Percentiles rank a stretch among this genome's conserved stretches.
phyloP scores from a whole-genome alignment of 2,888 invertebrate species.

The Epicampocera succincta region DNA sequence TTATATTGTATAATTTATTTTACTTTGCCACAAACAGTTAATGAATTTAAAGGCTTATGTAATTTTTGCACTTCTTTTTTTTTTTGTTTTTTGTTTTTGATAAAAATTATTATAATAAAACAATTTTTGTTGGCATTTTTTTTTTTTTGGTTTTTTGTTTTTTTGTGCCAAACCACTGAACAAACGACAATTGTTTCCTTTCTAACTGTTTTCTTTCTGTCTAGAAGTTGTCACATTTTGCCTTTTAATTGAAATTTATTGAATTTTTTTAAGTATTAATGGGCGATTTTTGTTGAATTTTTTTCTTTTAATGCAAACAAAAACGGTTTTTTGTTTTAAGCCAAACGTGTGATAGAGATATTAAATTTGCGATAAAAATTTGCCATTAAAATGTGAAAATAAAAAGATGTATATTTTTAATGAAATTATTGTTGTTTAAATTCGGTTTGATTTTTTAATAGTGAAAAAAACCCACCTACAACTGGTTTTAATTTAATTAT shows the following conservation, averaged over 20 bases:
- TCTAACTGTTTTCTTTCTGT: constrained; percentile 23
- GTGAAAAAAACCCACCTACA: constrained; percentile 40
- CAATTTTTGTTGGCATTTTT: background rate
- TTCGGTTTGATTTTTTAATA: background rate
- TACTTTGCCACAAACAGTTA: no score
- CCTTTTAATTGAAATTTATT: constrained; percentile 34
- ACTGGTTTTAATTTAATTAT: constrained; percentile 52
- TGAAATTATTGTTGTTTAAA: constrained; percentile 18
- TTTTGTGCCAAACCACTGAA: background rate
- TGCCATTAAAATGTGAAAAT: constrained; percentile 1
- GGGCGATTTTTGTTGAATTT: background rate
- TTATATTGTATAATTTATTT: no score
- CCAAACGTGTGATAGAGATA: constrained; percentile 1
- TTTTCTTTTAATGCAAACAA: background rate
- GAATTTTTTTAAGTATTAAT: constrained; percentile 4
- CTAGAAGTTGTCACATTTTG: constrained; percentile 5
- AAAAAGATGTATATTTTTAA: background rate
- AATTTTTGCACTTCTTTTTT: constrained; percentile 12
- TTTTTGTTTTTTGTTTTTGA: background rate
- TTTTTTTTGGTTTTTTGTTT: background rate
- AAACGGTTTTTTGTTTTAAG: background rate
- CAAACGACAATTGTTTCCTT: constrained; percentile 22
- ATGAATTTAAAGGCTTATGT: constrained; percentile 2
- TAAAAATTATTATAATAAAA: constrained; percentile 2
- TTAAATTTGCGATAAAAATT: background rate